phyloP scores from a whole-genome alignment of 2,113 vertebrate species.

The Gobius niger region DNA sequence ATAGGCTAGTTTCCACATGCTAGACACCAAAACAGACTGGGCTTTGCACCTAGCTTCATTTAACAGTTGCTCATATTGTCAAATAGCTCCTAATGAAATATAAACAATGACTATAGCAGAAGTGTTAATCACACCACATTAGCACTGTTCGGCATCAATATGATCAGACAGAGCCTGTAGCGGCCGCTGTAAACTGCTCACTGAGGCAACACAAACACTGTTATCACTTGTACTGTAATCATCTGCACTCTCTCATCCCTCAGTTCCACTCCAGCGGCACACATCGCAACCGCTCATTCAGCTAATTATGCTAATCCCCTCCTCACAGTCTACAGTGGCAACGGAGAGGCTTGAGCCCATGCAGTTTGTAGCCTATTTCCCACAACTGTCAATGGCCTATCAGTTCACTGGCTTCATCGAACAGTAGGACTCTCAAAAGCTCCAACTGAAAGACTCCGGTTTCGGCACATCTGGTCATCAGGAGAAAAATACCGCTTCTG shows the following conservation, averaged over 20 bases:
- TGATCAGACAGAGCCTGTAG: neutral
- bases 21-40: neutral
- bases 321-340: slow-evolving; percentile 46
- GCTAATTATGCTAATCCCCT: slow-evolving; percentile 63
- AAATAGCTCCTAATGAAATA: neutral
- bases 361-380: slow-evolving; percentile 31
- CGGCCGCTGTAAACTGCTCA: neutral
- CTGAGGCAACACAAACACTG: slow-evolving; percentile 8
- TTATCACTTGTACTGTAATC: slow-evolving; percentile 25
- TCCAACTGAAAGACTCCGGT: no score
- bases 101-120: neutral
- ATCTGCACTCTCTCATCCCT: slow-evolving; percentile 44
- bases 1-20: neutral
- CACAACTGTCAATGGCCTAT: neutral
- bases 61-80: neutral
- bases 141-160: neutral
- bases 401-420: neutral
- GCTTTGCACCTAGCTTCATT: neutral
- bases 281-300: slow-evolving; percentile 58
- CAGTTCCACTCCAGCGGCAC: slow-evolving; percentile 47
- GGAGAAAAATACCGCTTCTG: no score
- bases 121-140: neutral
- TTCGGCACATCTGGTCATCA: no score
- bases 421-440: neutral
- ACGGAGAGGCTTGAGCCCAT: slow-evolving; percentile 38